These are phyloP conservation scores for Chaetodon trifasciatus DNA, from an alignment of 2,797 vertebrate genomes.

Conservation along the genomic window DNA sequence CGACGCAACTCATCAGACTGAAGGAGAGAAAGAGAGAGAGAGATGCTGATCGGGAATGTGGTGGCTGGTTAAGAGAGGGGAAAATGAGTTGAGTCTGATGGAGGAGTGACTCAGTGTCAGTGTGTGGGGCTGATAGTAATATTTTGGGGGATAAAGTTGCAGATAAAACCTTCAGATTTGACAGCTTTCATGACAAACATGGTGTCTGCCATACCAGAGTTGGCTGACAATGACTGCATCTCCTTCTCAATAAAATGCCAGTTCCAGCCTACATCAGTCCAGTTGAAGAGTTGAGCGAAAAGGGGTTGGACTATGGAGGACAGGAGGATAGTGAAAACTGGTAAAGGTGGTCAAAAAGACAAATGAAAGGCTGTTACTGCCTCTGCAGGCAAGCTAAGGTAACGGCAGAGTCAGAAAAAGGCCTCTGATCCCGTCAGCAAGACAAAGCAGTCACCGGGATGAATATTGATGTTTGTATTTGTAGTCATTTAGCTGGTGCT, in stretches of 20 bases:
- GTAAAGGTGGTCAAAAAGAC: background rate
- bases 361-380: slow-evolving; percentile 9
- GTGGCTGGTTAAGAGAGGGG: slow-evolving; percentile 15
- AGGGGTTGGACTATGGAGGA: background rate
- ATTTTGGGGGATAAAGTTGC: background rate
- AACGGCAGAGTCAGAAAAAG: slow-evolving; percentile 43
- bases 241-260: background rate
- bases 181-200: background rate
- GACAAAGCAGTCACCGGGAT: slow-evolving; percentile 38
- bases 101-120: slow-evolving; percentile 23
- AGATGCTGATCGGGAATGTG: slow-evolving; percentile 57
- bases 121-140: background rate
- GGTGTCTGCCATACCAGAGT: background rate
- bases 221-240: background rate
- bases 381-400: slow-evolving; percentile 22
- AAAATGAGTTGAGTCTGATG: slow-evolving; percentile 10
- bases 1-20: slow-evolving; percentile 58
- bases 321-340: background rate
- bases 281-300: background rate
- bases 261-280: background rate
- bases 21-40: slow-evolving; percentile 38
- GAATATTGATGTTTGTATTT: slow-evolving; percentile 15
- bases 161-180: background rate
- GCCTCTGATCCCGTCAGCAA: slow-evolving; percentile 50
- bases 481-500: slow-evolving; percentile 1